Evolutionary conservation across 30 jellyfish, hydroid and myxozoan genomes (phyloP).

Genomic region (Cassiopea andromeda): DNA sequence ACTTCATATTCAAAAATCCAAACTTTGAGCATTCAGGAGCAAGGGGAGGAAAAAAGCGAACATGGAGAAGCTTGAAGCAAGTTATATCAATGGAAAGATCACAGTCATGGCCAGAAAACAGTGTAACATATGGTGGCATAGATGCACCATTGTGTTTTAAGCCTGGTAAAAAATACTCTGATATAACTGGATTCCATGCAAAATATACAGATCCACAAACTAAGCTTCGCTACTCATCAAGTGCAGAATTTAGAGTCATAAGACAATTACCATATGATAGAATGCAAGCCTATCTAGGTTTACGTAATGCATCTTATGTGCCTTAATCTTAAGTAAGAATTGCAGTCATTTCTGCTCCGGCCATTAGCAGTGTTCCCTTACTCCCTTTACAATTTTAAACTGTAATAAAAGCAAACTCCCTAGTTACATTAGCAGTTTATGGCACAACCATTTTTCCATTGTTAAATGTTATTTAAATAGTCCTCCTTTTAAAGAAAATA

Average conservation of each 20-base stretch:
- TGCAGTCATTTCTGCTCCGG: too few species aligned
- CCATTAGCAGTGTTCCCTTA: too few species aligned
- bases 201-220: constrained; percentile 92
- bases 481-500: too few species aligned
- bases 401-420: too few species aligned
- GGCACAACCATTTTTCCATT: too few species aligned
- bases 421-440: too few species aligned
- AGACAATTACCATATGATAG: constrained; percentile 88
- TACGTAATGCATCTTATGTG: constrained; percentile 81
- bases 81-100: constrained; percentile 81
- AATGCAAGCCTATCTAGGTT: constrained; percentile 88
- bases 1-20: constrained; percentile 53
- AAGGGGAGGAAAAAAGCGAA: constrained; percentile 82
- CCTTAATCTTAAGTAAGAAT: constrained; percentile 32
- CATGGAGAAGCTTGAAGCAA: constrained; percentile 82
- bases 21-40: constrained; percentile 80
- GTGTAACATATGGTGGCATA: constrained; percentile 75
- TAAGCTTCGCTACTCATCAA: constrained; percentile 74
- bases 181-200: constrained; percentile 91
- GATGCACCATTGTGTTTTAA: constrained; percentile 96
- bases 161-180: constrained; percentile 95
- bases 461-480: too few species aligned
- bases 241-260: constrained; percentile 74
- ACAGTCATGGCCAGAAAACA: constrained; percentile 64
- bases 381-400: too few species aligned